Evolutionary conservation across 2,888 invertebrate genomes (phyloP), one percentile per base, ranked within the genome.

Genomic region (Myopa tessellatipennis): DNA sequence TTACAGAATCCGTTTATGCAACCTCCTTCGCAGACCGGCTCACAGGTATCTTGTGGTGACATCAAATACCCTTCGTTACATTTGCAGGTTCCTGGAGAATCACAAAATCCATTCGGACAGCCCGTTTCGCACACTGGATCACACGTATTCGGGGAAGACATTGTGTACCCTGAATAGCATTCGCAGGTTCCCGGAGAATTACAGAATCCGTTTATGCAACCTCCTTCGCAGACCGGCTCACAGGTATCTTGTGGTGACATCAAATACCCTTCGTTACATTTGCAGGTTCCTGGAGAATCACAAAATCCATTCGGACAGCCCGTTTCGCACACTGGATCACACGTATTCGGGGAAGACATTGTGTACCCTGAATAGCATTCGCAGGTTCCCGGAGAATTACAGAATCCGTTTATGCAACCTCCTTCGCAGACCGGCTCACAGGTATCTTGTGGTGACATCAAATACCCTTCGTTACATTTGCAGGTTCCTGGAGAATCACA

Each of bases 301-400:
- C 94, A 94, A 8, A 91, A 88, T 0, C 94, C 94, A 84, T 94
- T 94, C 0, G 89, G 88, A 83, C 94, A 94, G 0, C 93, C 93
- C 0, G 4, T n/a, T 10, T 80, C 77, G 77, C 90, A 90, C 76
- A 85, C 79, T 12, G 81, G 81, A n/a, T 77, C 73, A 40, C 77
- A 76, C 7, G 34, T 6, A 8, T 60, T 74, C 4, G 16, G 7
- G 0, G 16, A 18, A 3, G 75, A 18, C 16, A 38, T 52, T 7
- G 50, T 12, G 36, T 40, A 76, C 12, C 81, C 81, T 34, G 65
- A 14, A 67, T 78, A 55, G 65, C 83, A 84, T 0, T 73, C 73
- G 74, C 90, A 90, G 4, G 70, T 74, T 38, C 84, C 80, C 0
- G 87, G 86, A 2, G 79, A 83, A 4, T 80, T 61, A 79, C 90